Evolutionary conservation across 2,888 invertebrate genomes (phyloP), one percentile per base, ranked within the genome.

Genomic region (Catocala sponsa): DNA sequence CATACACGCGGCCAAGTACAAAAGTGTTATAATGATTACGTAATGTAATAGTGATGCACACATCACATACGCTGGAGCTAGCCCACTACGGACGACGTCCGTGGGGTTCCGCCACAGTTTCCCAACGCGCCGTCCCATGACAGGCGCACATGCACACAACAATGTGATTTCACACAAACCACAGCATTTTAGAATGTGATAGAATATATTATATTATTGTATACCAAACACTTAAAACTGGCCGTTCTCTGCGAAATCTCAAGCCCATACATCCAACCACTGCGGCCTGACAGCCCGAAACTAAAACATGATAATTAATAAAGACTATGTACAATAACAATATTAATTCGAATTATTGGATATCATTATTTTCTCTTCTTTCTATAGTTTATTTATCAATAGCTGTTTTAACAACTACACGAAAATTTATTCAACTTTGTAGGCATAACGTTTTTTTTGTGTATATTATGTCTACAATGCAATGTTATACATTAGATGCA

Each of bases 31-130:
- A 6, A 15, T n/a, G n/a, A n/a, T 15, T 15, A 42, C 35, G 55
- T 58, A 65, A 74, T 68, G 62, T 72, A 71, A 69, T 67, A 60
- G 59, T 66, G 76, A 77, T 68, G 67, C 76, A 72, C 66, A 73
- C 71, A 64, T 66, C 72, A 73, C 72, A 65, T 50, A 54, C 51
- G 48, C 72, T 78, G 81, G 80, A 76, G 80, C 89, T 89, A 89
- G 89, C 89, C 89, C 89, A 88, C 86, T 65, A 59, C 76, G 77
- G 77, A 69, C 58, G 32, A 33, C 54, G 48, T 66, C 78, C 79
- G 70, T 63, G 86, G 85, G 89, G 89, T 88, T 89, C 89, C 85
- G 78, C 80, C 88, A 62, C 85, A 80, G 65, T 57, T 55, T 9
- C 33, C 13, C 13, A 53, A 58, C 61, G 53, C 65, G 65, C 56